Base-by-base conservation (phyloP, 2,888 invertebrate species). In the Nomada fucata region DNA sequence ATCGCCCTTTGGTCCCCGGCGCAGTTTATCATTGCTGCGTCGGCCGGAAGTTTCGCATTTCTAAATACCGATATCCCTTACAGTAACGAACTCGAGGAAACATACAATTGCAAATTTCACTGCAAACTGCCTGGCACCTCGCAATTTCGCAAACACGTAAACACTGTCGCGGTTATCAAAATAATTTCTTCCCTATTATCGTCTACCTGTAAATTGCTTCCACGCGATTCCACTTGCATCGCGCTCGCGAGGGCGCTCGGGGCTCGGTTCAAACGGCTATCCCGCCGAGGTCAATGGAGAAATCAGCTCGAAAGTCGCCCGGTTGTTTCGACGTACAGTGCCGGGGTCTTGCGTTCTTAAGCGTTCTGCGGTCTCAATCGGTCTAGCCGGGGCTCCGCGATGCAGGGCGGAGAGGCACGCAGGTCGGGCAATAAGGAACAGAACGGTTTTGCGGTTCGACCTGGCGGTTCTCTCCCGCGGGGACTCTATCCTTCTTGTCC, bases 381-480 rank as follows among this genome's bases (percentile, higher is more conserved):
- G 63, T 83, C 74, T 29, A 61, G 79, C 61, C 53, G 59, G 71
- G 61, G 72, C 72, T 67, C 76, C 57, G 65, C 53, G 83, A 71
- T 73, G 63, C 63, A 81, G 79, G 76, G 78, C 57, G 79, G 76
- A 76, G 80, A 75, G 74, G 76, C 80, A 82, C 84, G 83, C 86
- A 90, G 88, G 87, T 87, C 90, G 90, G 83, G 91, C 90, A 92
- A 92, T 92, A 91, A 92, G 91, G 91, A 92, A 92, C 91, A 91
- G 88, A 91, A 91, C 87, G 91, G 91, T 90, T 86, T 90, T 92
- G 92, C 90, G 92, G 92, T 92, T 89, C 88, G 86, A 81, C 64
- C 83, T 85, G 86, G 80, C 83, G 85, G 77, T 86, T 86, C 85
- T 83, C 79, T 69, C 42, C 50, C 82, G 61, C 75, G 78, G 79